Conservation (phyloP, 2,797 vertebrate species). For the Enteromius fasciolatus region DNA sequence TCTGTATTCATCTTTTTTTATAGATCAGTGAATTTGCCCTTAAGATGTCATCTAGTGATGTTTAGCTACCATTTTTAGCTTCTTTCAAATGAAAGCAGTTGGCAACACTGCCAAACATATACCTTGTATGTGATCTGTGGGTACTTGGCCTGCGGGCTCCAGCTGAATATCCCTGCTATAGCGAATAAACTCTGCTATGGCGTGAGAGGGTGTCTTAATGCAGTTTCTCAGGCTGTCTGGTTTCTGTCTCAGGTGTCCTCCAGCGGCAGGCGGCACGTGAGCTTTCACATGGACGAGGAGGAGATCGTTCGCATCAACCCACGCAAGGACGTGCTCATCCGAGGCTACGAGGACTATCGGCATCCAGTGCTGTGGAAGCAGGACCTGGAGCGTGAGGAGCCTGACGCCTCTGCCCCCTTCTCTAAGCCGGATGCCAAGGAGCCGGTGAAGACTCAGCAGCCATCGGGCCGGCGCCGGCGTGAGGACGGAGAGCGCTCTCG, state of each 20-base stretch:
- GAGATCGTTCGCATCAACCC: conserved; percentile 98
- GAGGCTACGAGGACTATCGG: conserved; percentile 96
- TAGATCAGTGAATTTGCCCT: too few relatives aligned
- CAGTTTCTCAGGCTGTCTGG: too few relatives aligned
- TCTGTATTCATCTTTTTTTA: too few relatives aligned
- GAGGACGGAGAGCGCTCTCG: conserved; percentile 97
- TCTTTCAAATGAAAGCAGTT: too few relatives aligned
- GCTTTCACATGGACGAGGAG: conserved; percentile 94
- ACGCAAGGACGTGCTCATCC: conserved; percentile 92
- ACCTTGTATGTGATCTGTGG: too few relatives aligned
- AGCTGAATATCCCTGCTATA: too few relatives aligned
- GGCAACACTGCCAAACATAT: too few relatives aligned
- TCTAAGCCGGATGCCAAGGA: conserved; percentile 94
- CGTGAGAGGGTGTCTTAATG: too few relatives aligned
- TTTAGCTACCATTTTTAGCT: too few relatives aligned
- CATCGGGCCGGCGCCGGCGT: conserved; percentile 88
- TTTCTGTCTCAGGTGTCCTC: conserved; percentile 77
- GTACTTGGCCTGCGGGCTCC: too few relatives aligned
- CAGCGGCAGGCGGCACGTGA: conserved; percentile 90
- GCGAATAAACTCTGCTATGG: too few relatives aligned
- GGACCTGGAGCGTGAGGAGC: conserved; percentile 88
- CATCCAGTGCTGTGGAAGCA: conserved; percentile 96
- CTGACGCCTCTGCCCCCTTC: conserved; percentile 84
- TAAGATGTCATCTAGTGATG: too few relatives aligned
- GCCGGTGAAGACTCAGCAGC: conserved; percentile 88